Conservation (phyloP, 2,888 invertebrate species). For the Cephus pygmeus region DNA sequence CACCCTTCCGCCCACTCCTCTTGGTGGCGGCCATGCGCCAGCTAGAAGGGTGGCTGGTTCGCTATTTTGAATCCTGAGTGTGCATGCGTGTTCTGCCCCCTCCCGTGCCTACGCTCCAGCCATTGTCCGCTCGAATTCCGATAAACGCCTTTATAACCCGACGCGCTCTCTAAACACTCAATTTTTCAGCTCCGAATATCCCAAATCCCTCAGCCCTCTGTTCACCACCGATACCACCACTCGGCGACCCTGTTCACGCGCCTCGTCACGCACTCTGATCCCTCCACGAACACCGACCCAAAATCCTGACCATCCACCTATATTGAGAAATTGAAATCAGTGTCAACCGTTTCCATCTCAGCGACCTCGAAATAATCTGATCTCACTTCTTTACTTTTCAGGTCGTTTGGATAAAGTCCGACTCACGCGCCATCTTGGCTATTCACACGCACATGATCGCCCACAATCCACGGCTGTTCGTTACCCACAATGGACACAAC, state of each 20-base stretch:
- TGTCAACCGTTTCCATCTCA: not conserved
- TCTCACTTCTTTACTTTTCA: conserved; percentile 20
- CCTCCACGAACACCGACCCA: not conserved
- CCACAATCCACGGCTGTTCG: conserved; percentile 57
- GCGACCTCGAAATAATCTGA: not conserved
- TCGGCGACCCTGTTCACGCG: not conserved
- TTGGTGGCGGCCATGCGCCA: not conserved
- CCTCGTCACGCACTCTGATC: not conserved
- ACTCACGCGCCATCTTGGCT: conserved; percentile 57
- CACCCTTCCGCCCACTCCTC: not conserved
- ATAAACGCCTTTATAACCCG: conserved; percentile 27
- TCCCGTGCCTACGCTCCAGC: not conserved
- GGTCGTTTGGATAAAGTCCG: conserved; percentile 61
- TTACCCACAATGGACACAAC: conserved; percentile 63
- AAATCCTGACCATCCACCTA: not conserved
- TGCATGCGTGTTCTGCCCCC: conserved; percentile 22
- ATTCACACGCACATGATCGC: conserved; percentile 62
- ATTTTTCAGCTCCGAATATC: conserved; percentile 15
- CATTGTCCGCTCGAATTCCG: conserved; percentile 25
- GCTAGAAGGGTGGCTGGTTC: not conserved
- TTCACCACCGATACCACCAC: not conserved
- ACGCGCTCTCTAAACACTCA: conserved; percentile 25
- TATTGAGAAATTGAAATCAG: not conserved
- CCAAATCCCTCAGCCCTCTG: not conserved
- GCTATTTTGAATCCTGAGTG: conserved; percentile 10